phyloP scores from a whole-genome alignment of 2,888 invertebrate genomes.

The Bombylius discolor region DNA sequence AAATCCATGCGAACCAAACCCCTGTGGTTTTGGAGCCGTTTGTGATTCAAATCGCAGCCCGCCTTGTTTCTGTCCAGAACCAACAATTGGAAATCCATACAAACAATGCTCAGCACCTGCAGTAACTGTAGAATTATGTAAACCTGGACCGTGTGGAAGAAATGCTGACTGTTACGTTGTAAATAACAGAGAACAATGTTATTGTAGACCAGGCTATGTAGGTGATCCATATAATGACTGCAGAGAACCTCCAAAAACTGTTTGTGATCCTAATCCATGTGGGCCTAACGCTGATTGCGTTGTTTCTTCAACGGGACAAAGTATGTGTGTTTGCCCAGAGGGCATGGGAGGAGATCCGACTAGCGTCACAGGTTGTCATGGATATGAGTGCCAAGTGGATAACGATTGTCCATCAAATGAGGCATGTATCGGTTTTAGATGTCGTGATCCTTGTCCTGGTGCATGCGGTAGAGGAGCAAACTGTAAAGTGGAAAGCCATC shows the following conservation, averaged over 20 bases:
- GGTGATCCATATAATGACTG: slow-evolving; percentile 76
- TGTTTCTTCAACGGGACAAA: slow-evolving; percentile 52
- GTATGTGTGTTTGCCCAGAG: slow-evolving; percentile 58
- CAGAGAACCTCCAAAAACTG: slow-evolving; percentile 49
- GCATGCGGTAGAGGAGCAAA: slow-evolving; percentile 62
- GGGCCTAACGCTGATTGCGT: slow-evolving; percentile 64
- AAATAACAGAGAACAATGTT: slow-evolving; percentile 71
- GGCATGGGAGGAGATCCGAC: slow-evolving; percentile 68
- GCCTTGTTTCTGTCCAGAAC: slow-evolving; percentile 75
- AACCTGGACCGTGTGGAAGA: slow-evolving; percentile 69
- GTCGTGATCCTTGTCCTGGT: slow-evolving; percentile 70
- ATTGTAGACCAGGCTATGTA: slow-evolving; percentile 58
- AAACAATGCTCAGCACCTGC: slow-evolving; percentile 53
- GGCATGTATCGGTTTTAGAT: slow-evolving; percentile 69
- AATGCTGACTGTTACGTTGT: slow-evolving; percentile 77
- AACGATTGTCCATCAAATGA: slow-evolving; percentile 58
- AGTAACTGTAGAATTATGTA: slow-evolving; percentile 51
- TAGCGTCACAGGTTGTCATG: slow-evolving; percentile 55
- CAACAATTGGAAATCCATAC: slow-evolving; percentile 71
- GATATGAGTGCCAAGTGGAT: slow-evolving; percentile 69
- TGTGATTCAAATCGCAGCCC: slow-evolving; percentile 68
- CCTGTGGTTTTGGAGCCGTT: slow-evolving; percentile 63
- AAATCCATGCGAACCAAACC: slow-evolving; percentile 72
- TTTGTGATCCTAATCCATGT: slow-evolving; percentile 69
- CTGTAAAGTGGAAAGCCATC: slow-evolving; percentile 65